Evolutionary conservation across 1,140 invertebrate genomes (phyloP), one percentile per base, ranked within the genome.

Genomic region (Drosophila eugracilis): DNA sequence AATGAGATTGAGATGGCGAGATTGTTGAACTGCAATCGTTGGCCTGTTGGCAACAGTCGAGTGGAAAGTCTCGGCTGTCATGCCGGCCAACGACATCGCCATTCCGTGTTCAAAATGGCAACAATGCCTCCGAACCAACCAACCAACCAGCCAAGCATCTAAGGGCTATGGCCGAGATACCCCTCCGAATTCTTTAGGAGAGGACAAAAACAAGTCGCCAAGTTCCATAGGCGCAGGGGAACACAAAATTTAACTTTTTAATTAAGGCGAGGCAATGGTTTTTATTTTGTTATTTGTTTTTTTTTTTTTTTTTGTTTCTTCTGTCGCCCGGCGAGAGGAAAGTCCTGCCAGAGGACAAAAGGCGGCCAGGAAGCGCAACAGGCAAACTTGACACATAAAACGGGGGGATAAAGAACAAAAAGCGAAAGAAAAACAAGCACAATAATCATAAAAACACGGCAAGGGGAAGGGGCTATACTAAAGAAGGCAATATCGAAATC

Each of bases 161-260:
- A n/a, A n/a, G n/a, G n/a, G n/a, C n/a, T n/a, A n/a, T n/a, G n/a
- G n/a, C n/a, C n/a, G n/a, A n/a, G n/a, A n/a, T n/a, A n/a, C n/a
- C n/a, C n/a, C n/a, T n/a, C n/a, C n/a, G n/a, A n/a, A n/a, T n/a
- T n/a, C n/a, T n/a, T n/a, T n/a, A n/a, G n/a, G 10, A 39, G 10
- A 47, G 65, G 52, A 42, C 67, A 57, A 34, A 34, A 30, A 45
- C 39, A 71, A 71, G 41, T 37, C 42, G 34, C 59, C 65, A 67
- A 78, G 59, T 75, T 78, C 62, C 63, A 58, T 76, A 63, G 67
- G 73, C 78, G 73, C 78, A 26, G 17, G 59, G 54, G 67, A 58
- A 54, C 66, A 48, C 53, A 49, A 72, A 84, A 84, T 79, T 85
- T 76, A 84, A 84, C 79, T 84, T 84, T 84, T 85, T 84, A 84